A percentile compares a stretch with the other conserved stretches of the same genome.
Evolutionary conservation across 2,888 invertebrate genomes (phyloP).

Genomic region (Rhabditoides inermis): DNA sequence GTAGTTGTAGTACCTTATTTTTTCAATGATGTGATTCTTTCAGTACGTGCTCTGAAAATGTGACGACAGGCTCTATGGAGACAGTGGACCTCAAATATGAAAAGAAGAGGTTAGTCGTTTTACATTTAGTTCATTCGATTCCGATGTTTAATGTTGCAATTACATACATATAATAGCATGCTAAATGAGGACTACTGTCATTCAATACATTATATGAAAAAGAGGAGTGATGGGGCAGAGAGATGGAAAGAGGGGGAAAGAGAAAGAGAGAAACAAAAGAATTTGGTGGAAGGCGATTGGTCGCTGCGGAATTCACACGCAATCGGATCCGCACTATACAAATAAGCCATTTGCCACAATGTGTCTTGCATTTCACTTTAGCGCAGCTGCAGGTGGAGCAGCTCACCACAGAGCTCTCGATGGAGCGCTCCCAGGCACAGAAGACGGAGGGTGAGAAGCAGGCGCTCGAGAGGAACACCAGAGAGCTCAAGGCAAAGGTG

Average conservation of each 20-base stretch:
- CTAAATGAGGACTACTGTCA: neutral
- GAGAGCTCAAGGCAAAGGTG: constrained; percentile 71
- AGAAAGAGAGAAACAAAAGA: neutral
- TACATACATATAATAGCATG: too few species aligned
- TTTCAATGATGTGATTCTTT: too few species aligned
- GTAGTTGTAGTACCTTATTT: too few species aligned
- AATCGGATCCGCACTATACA: neutral
- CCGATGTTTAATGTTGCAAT: too few species aligned
- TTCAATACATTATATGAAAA: neutral
- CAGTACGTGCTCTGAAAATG: too few species aligned
- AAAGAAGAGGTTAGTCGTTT: too few species aligned
- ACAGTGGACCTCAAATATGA: too few species aligned
- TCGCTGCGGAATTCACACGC: too few species aligned
- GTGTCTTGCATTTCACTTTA: too few species aligned
- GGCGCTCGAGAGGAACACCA: constrained; percentile 74
- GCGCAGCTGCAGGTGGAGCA: too few species aligned
- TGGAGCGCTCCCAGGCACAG: constrained; percentile 77
- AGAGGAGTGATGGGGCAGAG: neutral
- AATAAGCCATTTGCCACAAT: neutral
- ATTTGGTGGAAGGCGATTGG: neutral
- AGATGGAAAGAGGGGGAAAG: neutral
- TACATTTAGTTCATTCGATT: too few species aligned
- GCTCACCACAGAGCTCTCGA: constrained; percentile 44
- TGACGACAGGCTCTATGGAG: too few species aligned
- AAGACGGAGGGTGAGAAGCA: constrained; percentile 83